phyloP scores from a whole-genome alignment of 2,113 vertebrate genomes.

The Pogona vitticeps region DNA sequence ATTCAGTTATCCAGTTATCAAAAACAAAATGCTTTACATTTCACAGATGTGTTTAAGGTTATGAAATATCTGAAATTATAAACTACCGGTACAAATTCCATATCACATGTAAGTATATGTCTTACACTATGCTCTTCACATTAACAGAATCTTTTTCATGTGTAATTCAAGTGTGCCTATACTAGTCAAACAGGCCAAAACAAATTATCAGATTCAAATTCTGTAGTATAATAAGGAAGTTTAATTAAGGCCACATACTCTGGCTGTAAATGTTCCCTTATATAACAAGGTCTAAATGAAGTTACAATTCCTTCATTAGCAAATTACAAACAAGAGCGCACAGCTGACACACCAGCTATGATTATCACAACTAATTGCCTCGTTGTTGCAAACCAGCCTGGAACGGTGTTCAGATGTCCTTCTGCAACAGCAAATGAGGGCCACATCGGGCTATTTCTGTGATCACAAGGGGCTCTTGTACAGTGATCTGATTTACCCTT shows the following conservation, averaged over 20 bases:
- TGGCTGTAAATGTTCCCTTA: constrained; percentile 83
- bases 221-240: constrained; percentile 82
- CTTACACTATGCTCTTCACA: constrained; percentile 15
- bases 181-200: constrained; percentile 75
- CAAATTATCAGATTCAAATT: constrained; percentile 73
- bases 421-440: constrained; percentile 81
- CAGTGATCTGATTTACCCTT: constrained; percentile 71
- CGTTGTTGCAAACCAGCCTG: constrained; percentile 82
- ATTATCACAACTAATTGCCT: constrained; percentile 95
- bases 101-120: background rate
- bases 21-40: rapidly evolving
- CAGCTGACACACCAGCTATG: constrained; percentile 84
- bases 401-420: constrained; percentile 81
- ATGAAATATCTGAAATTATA: constrained; percentile 31
- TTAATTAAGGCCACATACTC: constrained; percentile 86
- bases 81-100: background rate
- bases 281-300: constrained; percentile 88
- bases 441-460: constrained; percentile 78
- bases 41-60: background rate
- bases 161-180: constrained; percentile 69
- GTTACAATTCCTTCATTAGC: constrained; percentile 96
- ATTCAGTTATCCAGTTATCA: background rate
- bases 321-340: constrained; percentile 92
- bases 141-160: constrained; percentile 15
- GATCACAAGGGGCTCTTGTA: constrained; percentile 83